Evolutionary conservation across 2,113 vertebrate species (phyloP).

Genomic region (Oncorhynchus masou): DNA sequence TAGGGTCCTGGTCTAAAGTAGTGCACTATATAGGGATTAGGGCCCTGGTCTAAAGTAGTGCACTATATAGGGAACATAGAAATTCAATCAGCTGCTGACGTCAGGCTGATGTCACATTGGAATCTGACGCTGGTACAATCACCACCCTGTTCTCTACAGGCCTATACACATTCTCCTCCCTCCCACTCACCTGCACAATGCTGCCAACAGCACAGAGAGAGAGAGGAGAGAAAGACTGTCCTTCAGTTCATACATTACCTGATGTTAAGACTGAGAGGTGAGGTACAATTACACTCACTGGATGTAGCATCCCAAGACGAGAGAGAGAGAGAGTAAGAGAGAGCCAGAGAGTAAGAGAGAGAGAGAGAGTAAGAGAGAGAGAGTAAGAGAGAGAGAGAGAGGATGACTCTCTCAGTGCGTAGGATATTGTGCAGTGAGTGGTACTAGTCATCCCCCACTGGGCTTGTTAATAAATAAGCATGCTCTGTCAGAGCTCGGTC

Average conservation of each 20-base stretch:
- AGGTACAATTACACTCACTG: no score
- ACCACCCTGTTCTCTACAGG: slow-evolving; percentile 8
- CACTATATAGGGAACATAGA: background rate
- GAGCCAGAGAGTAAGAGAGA: background rate
- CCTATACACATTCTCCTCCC: no score
- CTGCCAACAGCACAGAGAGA: no score
- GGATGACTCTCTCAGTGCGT: slow-evolving; percentile 8
- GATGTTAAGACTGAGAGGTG: no score
- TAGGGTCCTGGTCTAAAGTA: background rate
- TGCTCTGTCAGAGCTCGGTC: background rate
- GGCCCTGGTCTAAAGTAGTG: no score
- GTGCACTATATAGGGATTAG: background rate
- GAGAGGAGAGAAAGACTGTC: no score
- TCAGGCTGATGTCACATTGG: background rate
- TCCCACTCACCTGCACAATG: no score
- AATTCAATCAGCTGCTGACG: background rate
- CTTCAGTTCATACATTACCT: no score
- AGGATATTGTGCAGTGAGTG: slow-evolving; percentile 26
- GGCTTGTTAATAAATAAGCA: slow-evolving; percentile 53
- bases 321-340: no score
- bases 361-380: slow-evolving; percentile 1
- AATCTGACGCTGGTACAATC: background rate
- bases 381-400: background rate
- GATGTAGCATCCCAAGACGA: no score
- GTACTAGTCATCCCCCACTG: slow-evolving; percentile 38